Percentiles rank a stretch among this genome's conserved stretches.
phyloP scores from a whole-genome alignment of 2,113 vertebrate species.

The Oryzias woworae region DNA sequence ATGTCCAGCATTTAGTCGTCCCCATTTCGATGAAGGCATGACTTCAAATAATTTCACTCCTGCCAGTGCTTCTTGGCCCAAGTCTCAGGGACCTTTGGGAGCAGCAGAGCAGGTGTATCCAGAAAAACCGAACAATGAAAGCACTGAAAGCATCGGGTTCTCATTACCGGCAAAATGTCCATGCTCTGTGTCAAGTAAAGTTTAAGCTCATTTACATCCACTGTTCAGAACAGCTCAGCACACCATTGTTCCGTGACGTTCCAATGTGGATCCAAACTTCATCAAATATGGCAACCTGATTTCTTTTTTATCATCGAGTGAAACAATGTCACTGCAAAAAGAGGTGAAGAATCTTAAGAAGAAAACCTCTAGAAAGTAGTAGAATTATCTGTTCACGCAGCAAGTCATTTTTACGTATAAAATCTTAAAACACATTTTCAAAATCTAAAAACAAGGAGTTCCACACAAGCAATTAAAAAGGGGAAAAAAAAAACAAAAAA shows the following conservation, averaged over 20 bases:
- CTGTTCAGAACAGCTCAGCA: constrained; percentile 28
- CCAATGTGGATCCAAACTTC: constrained; percentile 27
- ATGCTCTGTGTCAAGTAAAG: constrained; percentile 51
- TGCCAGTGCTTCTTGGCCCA: constrained; percentile 9
- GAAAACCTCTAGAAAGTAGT: too few species aligned
- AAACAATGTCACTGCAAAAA: too few species aligned
- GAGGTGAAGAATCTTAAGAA: too few species aligned
- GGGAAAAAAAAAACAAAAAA: too few species aligned
- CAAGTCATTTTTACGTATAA: too few species aligned
- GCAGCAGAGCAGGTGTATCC: constrained; percentile 52
- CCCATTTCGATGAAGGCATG: constrained; percentile 39
- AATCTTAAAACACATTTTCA: too few species aligned
- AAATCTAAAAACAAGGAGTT: too few species aligned
- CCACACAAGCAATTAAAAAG: too few species aligned
- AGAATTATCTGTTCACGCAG: too few species aligned
- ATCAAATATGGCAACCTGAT: background rate
- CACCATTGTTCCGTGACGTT: constrained; percentile 36
- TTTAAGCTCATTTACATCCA: constrained; percentile 29
- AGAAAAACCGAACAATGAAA: constrained; percentile 28
- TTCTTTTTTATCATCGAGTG: too few species aligned
- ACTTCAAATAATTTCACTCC: constrained; percentile 46
- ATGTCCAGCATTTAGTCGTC: constrained; percentile 33
- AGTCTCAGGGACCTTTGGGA: constrained; percentile 18
- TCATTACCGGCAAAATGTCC: constrained; percentile 51
- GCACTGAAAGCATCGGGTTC: constrained; percentile 53